A percentile compares a stretch with the other conserved stretches of the same genome.
Conservation (phyloP, 2,797 vertebrate genomes). For the Kryptolebias ocellatus region DNA sequence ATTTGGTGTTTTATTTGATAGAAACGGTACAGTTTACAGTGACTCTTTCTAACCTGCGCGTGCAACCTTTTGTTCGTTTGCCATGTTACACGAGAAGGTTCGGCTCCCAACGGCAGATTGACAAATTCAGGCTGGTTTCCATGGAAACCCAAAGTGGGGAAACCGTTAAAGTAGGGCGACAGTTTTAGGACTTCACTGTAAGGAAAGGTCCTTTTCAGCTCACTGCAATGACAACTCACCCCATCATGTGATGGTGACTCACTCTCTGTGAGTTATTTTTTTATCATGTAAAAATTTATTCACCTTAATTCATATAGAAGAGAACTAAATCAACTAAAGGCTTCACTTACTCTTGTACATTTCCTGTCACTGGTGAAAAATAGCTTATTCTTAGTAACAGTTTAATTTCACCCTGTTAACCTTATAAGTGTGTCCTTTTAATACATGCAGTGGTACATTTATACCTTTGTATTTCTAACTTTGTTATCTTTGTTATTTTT, state of each 20-base stretch:
- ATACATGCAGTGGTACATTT: no score
- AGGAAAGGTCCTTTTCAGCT: not conserved
- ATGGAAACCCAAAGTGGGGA: slow-evolving; percentile 44
- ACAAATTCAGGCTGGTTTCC: slow-evolving; percentile 31
- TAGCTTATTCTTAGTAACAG: no score
- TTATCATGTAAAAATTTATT: not conserved
- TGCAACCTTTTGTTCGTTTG: not conserved
- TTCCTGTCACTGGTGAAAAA: no score
- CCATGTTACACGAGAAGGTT: not conserved
- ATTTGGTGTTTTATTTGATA: not conserved
- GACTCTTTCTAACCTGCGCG: not conserved
- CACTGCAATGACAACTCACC: not conserved
- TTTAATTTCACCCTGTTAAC: no score
- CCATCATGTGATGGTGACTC: not conserved
- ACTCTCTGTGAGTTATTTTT: not conserved
- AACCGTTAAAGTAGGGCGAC: not conserved
- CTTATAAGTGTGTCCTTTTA: no score
- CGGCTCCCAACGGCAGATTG: not conserved
- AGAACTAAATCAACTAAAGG: no score
- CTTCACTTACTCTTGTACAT: no score
- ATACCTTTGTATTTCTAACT: no score
- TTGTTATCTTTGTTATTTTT: no score
- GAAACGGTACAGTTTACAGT: not conserved
- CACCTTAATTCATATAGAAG: no score
- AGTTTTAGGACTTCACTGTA: not conserved